Evolutionary conservation across 2,797 vertebrate species (phyloP).

Genomic region (Prunella strophiata): DNA sequence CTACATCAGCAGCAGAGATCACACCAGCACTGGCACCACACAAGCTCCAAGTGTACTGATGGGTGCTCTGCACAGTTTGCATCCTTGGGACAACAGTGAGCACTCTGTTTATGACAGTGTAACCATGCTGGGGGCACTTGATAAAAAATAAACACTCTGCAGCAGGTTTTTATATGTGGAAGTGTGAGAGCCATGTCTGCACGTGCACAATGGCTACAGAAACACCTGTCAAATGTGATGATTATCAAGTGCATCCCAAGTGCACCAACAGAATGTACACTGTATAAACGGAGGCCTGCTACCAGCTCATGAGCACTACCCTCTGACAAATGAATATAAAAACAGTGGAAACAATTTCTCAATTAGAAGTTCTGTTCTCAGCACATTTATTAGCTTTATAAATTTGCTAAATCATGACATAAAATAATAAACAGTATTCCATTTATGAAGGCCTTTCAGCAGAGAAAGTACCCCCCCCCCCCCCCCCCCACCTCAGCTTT

Average conservation of each 20-base stretch:
- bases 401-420: background rate
- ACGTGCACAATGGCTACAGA: background rate
- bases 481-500: background rate
- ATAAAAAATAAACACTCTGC: background rate
- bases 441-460: background rate
- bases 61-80: rapidly evolving
- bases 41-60: rapidly evolving
- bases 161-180: rapidly evolving
- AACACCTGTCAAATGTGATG: background rate
- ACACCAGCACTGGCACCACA: background rate
- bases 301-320: background rate
- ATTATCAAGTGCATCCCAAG: background rate
- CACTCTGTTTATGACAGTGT: rapidly evolving
- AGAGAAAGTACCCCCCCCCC: background rate
- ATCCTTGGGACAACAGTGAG: background rate
- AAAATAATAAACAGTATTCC: background rate
- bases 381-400: background rate
- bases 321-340: background rate
- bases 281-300: background rate
- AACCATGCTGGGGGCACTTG: rapidly evolving
- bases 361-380: background rate
- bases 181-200: background rate
- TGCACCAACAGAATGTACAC: background rate
- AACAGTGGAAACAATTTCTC: background rate
- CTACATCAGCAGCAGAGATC: conserved; percentile 2